Evolutionary conservation across 2,888 invertebrate genomes (phyloP).

Genomic region (Cosmia pyralina): DNA sequence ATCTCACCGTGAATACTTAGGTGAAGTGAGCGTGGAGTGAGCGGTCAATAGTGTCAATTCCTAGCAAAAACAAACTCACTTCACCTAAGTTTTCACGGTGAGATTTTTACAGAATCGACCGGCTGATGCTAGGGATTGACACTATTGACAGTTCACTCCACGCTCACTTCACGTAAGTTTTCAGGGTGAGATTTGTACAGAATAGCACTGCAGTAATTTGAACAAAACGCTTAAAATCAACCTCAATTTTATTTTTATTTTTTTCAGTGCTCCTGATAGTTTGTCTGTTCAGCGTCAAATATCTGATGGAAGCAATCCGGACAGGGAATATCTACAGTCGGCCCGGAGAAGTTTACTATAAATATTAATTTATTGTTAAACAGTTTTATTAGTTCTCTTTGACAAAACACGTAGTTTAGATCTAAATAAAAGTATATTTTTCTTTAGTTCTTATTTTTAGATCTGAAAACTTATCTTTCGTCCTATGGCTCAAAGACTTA

Average conservation of each 20-base stretch:
- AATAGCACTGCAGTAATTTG: too few species aligned
- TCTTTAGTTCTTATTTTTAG: background rate
- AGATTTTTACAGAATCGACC: too few species aligned
- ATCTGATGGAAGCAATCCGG: constrained; percentile 86
- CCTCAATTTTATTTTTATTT: constrained; percentile 25
- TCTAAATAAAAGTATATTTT: constrained; percentile 6
- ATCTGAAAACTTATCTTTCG: background rate
- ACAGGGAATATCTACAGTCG: constrained; percentile 85
- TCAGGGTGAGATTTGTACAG: too few species aligned
- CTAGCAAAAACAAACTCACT: too few species aligned
- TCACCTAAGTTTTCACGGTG: too few species aligned
- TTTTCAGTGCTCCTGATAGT: constrained; percentile 85
- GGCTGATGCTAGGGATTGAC: too few species aligned
- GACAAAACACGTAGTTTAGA: background rate
- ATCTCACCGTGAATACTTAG: too few species aligned
- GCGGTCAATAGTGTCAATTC: too few species aligned
- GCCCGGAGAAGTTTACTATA: constrained; percentile 82
- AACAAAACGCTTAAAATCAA: background rate
- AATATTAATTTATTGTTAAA: constrained; percentile 73
- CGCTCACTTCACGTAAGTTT: too few species aligned
- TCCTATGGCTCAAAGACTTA: background rate
- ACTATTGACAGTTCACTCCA: too few species aligned
- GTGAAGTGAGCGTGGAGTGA: too few species aligned
- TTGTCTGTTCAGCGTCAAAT: constrained; percentile 87
- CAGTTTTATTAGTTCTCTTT: background rate